A percentile compares a stretch with the other conserved stretches of the same genome.
Conservation (phyloP, 2,113 vertebrate genomes). For the Erpornis zantholeuca region DNA sequence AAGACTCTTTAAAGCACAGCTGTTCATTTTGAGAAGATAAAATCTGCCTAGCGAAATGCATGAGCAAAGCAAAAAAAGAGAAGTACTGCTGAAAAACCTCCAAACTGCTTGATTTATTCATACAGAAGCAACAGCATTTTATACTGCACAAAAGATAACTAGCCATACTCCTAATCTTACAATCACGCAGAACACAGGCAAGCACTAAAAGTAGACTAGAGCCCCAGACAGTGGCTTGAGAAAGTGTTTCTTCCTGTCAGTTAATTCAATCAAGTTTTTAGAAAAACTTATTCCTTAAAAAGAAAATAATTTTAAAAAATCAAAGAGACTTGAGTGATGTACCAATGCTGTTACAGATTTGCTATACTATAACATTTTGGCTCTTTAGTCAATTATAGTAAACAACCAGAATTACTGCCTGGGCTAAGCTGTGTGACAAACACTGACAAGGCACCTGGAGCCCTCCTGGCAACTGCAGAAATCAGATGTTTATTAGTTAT, state of each 20-base stretch:
- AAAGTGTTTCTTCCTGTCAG: background rate
- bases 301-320: background rate
- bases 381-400: background rate
- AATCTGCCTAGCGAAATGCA: background rate
- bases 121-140: background rate
- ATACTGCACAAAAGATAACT: background rate
- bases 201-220: background rate
- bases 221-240: background rate
- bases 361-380: background rate
- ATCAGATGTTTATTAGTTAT: no score
- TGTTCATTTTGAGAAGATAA: background rate
- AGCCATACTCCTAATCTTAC: background rate
- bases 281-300: background rate
- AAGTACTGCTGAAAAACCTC: background rate
- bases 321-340: background rate
- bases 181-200: background rate
- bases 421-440: background rate
- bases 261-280: background rate
- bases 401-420: background rate
- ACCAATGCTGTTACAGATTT: background rate
- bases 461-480: background rate
- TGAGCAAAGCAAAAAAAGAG: background rate
- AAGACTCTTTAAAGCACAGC: background rate
- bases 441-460: background rate
- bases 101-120: background rate